A percentile compares a stretch with the other conserved stretches of the same genome.
phyloP scores from a whole-genome alignment of 2,888 invertebrate species.

The Ochlodes sylvanus region DNA sequence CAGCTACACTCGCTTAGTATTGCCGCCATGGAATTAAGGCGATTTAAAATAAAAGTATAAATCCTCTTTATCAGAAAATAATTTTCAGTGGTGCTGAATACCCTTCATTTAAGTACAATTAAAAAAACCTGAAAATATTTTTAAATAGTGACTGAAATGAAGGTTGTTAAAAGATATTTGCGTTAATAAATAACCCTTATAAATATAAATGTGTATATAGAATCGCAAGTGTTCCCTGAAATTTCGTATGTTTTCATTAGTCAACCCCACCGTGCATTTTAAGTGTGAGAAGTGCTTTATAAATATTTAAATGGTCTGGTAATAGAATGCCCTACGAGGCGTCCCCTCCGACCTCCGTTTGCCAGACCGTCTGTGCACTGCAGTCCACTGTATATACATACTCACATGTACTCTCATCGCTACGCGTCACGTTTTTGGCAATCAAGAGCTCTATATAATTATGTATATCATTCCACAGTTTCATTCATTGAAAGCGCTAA shows the following conservation, averaged over 20 bases:
- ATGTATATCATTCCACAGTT: neutral
- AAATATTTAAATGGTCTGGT: constrained; percentile 15
- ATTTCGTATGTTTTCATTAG: neutral
- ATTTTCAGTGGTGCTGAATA: too few species aligned
- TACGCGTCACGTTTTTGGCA: constrained; percentile 12
- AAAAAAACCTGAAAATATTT: too few species aligned
- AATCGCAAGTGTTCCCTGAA: neutral
- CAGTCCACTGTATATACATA: neutral
- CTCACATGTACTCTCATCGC: neutral
- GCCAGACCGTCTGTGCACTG: neutral
- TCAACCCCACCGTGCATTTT: neutral
- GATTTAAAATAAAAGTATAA: too few species aligned
- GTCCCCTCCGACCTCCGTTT: neutral
- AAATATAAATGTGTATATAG: neutral
- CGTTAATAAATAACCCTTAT: too few species aligned
- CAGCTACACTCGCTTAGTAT: too few species aligned
- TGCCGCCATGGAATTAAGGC: too few species aligned
- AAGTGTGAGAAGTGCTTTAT: neutral
- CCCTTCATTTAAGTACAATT: too few species aligned
- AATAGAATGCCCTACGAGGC: constrained; percentile 1
- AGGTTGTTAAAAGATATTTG: too few species aligned
- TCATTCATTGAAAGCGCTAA: neutral
- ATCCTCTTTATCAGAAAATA: too few species aligned
- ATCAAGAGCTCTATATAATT: constrained; percentile 12
- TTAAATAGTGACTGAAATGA: too few species aligned